Conservation (phyloP, 2,113 vertebrate genomes). For the Solea solea region DNA sequence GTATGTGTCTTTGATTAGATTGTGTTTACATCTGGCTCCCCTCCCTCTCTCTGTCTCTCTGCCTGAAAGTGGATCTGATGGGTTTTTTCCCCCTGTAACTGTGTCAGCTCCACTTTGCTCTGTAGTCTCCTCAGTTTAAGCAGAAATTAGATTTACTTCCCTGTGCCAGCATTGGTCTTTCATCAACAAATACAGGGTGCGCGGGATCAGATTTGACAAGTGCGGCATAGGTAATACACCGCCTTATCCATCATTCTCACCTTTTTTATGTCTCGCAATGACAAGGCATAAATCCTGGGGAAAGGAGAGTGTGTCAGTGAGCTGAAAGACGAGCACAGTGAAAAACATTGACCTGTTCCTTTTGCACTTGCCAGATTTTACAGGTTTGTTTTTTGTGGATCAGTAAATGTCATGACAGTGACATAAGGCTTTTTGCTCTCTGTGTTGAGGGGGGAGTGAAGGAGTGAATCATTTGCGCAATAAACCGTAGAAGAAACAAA, state of each 20-base stretch:
- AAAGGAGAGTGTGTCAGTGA: conserved; percentile 27
- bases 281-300: conserved; percentile 40
- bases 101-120: conserved; percentile 63
- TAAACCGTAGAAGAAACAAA: neutral
- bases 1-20: neutral
- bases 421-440: too few relatives aligned
- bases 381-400: neutral
- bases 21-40: neutral
- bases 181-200: conserved; percentile 49
- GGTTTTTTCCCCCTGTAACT: conserved; percentile 26
- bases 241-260: conserved; percentile 48
- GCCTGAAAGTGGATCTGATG: conserved; percentile 49
- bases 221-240: conserved; percentile 49
- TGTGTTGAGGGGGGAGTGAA: too few relatives aligned
- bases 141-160: conserved; percentile 67
- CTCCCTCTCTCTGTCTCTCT: conserved; percentile 14
- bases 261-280: conserved; percentile 35
- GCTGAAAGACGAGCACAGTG: neutral
- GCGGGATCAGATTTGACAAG: conserved; percentile 59
- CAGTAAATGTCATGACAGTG: too few relatives aligned
- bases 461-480: conserved; percentile 10
- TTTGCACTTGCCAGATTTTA: neutral
- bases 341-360: neutral
- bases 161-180: conserved; percentile 55
- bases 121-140: conserved; percentile 60